A percentile compares a stretch with the other conserved stretches of the same genome.
Evolutionary conservation across 2,113 vertebrate genomes (phyloP).

Genomic region (Rhombomys opimus): DNA sequence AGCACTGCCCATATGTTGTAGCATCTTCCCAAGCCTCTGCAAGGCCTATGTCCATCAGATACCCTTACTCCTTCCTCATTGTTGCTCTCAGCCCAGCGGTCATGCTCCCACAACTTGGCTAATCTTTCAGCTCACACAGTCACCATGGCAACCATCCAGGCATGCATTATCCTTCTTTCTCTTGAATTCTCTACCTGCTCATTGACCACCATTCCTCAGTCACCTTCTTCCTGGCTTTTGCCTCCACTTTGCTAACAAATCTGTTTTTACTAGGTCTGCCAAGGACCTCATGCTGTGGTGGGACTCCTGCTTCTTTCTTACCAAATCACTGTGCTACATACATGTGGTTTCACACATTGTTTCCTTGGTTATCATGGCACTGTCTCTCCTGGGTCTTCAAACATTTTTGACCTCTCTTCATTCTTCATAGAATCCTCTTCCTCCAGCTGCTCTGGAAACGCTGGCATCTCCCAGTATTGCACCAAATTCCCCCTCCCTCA

Average conservation of each 20-base stretch:
- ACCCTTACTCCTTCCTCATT: neutral
- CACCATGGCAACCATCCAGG: neutral
- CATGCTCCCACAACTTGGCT: neutral
- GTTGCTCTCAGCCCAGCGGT: neutral
- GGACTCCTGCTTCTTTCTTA: neutral
- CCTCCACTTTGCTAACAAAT: neutral
- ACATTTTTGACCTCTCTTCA: neutral
- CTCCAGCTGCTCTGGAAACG: neutral
- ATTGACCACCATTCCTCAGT: neutral
- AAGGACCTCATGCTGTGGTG: neutral
- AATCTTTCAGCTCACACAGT: neutral
- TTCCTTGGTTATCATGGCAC: slow-evolving; percentile 13
- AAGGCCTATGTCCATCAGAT: neutral
- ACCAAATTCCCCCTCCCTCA: neutral
- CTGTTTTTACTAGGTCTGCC: neutral
- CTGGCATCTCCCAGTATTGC: neutral
- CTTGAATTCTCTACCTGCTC: neutral
- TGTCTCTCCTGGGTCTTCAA: neutral
- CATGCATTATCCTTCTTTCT: neutral
- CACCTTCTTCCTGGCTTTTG: neutral
- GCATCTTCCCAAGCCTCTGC: neutral
- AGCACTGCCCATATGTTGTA: neutral
- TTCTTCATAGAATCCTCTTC: neutral
- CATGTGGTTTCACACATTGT: neutral
- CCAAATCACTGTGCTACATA: neutral